These are phyloP conservation scores for Heptranchias perlo DNA, from an alignment of 2,113 vertebrate genomes.

Conservation along the genomic window DNA sequence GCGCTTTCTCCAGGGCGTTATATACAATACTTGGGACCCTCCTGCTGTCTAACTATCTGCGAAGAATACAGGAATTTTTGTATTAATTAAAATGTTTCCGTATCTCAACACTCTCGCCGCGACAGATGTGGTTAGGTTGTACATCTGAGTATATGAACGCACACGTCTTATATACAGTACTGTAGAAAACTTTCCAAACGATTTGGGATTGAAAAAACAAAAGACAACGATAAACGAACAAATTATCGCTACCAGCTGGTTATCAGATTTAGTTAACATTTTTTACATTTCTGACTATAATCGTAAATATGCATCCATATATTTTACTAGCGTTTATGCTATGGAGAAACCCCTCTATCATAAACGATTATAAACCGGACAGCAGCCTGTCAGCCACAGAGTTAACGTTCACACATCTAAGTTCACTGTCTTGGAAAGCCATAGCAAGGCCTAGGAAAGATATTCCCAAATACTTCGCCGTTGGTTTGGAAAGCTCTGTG, in stretches of 20 bases:
- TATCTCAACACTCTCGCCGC: background rate
- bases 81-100: background rate
- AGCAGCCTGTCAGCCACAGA: background rate
- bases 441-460: background rate
- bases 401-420: background rate
- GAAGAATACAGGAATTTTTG: background rate
- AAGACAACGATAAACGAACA: background rate
- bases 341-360: background rate
- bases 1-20: background rate
- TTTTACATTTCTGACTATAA: background rate
- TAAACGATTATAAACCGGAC: background rate
- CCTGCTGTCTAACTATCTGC: background rate
- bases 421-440: background rate
- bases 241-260: background rate
- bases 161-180: background rate
- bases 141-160: background rate
- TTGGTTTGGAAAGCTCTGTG: background rate
- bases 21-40: background rate
- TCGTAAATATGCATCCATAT: background rate
- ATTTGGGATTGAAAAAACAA: background rate
- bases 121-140: background rate
- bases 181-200: background rate
- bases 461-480: background rate
- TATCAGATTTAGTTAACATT: background rate
- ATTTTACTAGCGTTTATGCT: background rate